Evolutionary conservation across 2,888 invertebrate species (phyloP).

Genomic region (Nomada goodeniana): DNA sequence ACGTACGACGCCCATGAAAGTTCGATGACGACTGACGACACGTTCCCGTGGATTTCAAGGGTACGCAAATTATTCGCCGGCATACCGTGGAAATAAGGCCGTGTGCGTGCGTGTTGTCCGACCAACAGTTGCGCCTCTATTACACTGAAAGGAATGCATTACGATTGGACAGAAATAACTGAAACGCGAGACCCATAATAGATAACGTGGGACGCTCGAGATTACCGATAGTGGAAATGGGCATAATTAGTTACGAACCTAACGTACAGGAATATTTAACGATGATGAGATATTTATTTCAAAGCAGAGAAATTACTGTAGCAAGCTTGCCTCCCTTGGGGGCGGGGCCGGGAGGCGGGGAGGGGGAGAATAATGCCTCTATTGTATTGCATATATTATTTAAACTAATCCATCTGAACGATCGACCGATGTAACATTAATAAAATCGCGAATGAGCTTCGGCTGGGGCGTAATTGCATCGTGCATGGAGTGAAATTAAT

Average conservation of each 20-base stretch:
- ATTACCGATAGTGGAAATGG: not conserved
- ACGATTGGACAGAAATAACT: slow-evolving; percentile 1
- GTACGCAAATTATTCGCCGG: not conserved
- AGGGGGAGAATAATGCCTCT: too few species aligned
- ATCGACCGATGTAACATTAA: too few species aligned
- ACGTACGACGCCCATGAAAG: slow-evolving; percentile 7
- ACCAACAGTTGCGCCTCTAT: slow-evolving; percentile 14
- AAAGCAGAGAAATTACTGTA: too few species aligned
- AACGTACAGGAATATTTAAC: too few species aligned
- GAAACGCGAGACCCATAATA: not conserved
- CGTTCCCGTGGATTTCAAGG: not conserved
- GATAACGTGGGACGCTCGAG: not conserved
- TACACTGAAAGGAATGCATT: not conserved
- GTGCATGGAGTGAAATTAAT: too few species aligned
- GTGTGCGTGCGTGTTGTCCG: not conserved
- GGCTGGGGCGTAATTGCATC: too few species aligned
- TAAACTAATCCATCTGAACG: too few species aligned
- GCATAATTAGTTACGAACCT: not conserved
- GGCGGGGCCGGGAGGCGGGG: too few species aligned
- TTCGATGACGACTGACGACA: slow-evolving; percentile 23
- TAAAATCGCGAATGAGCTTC: too few species aligned
- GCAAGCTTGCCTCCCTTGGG: too few species aligned
- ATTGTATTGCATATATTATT: too few species aligned
- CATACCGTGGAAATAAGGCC: not conserved
- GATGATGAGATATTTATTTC: too few species aligned